Conservation (phyloP, 1,140 invertebrate genomes). For the Zaprionus capensis region DNA sequence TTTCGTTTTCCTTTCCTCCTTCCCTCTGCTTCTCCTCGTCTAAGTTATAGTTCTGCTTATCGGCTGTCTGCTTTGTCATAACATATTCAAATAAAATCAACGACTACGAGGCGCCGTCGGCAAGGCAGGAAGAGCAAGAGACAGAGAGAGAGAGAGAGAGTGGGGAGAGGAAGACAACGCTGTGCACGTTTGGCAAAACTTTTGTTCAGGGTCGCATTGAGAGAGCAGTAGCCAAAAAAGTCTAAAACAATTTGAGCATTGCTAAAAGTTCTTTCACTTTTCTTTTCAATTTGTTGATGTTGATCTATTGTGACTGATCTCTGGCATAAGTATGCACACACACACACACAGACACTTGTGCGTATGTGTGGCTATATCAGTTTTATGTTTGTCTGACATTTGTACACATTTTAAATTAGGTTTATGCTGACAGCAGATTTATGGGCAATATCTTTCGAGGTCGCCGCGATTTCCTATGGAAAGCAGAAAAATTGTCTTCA, state of each 20-base stretch:
- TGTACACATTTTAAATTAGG: slow-evolving; percentile 13
- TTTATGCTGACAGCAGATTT: slow-evolving; percentile 38
- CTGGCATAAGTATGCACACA: slow-evolving; percentile 10
- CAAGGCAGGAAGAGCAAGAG: not conserved
- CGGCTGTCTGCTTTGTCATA: slow-evolving; percentile 71
- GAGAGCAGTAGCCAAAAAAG: not conserved
- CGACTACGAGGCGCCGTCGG: slow-evolving; percentile 28
- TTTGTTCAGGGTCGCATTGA: slow-evolving; percentile 60
- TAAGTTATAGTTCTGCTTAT: slow-evolving; percentile 50
- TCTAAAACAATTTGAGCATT: slow-evolving; percentile 20
- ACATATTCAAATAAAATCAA: slow-evolving; percentile 55
- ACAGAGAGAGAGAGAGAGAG: not conserved
- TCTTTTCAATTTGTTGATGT: slow-evolving; percentile 32
- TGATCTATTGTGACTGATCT: slow-evolving; percentile 74
- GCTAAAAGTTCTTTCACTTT: slow-evolving; percentile 69
- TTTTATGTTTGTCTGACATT: slow-evolving; percentile 20
- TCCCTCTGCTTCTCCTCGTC: not conserved
- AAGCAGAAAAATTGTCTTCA: not conserved
- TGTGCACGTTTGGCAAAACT: slow-evolving; percentile 41
- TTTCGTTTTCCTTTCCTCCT: slow-evolving; percentile 13
- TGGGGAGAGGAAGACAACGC: not conserved
- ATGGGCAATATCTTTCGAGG: slow-evolving; percentile 2
- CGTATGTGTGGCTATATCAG: slow-evolving; percentile 16
- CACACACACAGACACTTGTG: slow-evolving; percentile 26
- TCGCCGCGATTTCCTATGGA: too few species aligned